These are phyloP conservation scores for Lagodon rhomboides DNA, from an alignment of 2,797 vertebrate species.

Conservation along the genomic window DNA sequence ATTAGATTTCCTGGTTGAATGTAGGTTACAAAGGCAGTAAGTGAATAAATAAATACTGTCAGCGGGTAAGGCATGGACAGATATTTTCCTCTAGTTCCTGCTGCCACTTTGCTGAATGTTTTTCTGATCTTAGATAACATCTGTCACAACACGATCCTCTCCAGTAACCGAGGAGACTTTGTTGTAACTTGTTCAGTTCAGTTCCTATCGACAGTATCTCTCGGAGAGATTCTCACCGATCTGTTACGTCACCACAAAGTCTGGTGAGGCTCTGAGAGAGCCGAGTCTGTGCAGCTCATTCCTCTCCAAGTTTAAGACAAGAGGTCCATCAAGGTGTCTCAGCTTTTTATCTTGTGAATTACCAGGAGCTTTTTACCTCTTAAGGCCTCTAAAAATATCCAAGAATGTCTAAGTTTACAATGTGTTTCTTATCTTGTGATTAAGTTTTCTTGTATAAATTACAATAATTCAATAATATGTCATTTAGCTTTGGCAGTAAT, in stretches of 20 bases:
- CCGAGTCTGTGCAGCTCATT: neutral
- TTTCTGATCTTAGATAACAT: neutral
- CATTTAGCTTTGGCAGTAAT: no score
- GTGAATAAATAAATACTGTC: neutral
- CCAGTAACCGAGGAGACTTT: no score
- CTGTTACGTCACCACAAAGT: neutral
- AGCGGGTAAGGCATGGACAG: neutral
- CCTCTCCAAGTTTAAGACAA: neutral
- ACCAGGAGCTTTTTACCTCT: neutral
- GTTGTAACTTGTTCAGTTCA: neutral
- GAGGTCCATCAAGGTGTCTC: neutral
- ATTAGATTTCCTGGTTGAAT: neutral
- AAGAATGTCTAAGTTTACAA: no score
- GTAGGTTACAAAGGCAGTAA: neutral
- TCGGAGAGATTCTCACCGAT: neutral
- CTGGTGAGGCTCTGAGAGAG: neutral
- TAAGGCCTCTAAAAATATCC: neutral
- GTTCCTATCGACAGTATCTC: neutral
- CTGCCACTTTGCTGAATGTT: neutral
- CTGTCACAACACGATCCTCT: neutral
- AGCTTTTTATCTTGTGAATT: no score
- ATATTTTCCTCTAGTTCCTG: neutral
- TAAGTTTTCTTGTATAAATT: no score
- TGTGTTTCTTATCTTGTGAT: no score
- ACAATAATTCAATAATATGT: no score